phyloP scores from a whole-genome alignment of 2,888 invertebrate species.

The Trypoxylon attenuatum region DNA sequence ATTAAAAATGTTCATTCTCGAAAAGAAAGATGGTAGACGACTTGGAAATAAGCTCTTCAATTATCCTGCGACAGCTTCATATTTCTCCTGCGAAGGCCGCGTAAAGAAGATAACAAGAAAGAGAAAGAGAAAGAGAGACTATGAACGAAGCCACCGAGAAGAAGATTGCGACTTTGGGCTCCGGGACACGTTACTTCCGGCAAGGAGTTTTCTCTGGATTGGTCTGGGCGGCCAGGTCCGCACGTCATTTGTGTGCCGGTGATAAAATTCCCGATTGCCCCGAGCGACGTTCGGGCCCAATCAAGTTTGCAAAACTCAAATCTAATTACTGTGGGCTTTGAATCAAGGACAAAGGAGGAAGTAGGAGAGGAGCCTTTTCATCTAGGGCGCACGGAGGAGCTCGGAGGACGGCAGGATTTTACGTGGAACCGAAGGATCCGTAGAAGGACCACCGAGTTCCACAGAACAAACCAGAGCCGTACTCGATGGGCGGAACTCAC shows the following conservation, averaged over 20 bases:
- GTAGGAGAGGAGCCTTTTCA: slow-evolving; percentile 40
- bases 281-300: slow-evolving; percentile 36
- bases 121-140: not conserved
- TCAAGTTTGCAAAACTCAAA: slow-evolving; percentile 58
- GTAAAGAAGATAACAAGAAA: not conserved
- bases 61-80: slow-evolving; percentile 1
- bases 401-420: slow-evolving; percentile 30
- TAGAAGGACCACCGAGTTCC: not conserved
- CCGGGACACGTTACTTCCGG: slow-evolving; percentile 5
- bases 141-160: too few species aligned
- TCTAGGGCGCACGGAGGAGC: slow-evolving; percentile 8
- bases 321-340: slow-evolving; percentile 55
- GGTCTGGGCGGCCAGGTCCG: slow-evolving; percentile 29
- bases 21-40: too few species aligned
- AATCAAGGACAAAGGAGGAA: slow-evolving; percentile 45
- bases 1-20: too few species aligned
- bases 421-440: too few species aligned
- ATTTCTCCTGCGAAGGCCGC: not conserved
- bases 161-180: slow-evolving; percentile 1
- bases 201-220: slow-evolving; percentile 37
- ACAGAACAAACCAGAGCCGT: not conserved
- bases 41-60: too few species aligned
- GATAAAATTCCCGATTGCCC: slow-evolving; percentile 51
- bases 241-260: slow-evolving; percentile 43
- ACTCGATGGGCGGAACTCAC: slow-evolving; percentile 11